Evolutionary conservation across 2,888 invertebrate genomes (phyloP).

Genomic region (Drosophila aldrichi): DNA sequence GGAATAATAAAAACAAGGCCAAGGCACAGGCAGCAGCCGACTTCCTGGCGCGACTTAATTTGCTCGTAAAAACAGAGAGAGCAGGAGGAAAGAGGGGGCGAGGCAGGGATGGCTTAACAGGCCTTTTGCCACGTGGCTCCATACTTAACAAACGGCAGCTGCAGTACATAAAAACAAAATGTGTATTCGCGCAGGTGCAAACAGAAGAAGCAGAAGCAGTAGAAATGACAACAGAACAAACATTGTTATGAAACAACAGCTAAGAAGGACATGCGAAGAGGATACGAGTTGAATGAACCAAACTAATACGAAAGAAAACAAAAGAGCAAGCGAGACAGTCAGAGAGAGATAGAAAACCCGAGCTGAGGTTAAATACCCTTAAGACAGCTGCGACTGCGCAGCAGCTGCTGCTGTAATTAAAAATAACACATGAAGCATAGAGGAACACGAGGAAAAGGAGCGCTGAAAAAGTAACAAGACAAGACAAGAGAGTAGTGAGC

Average conservation of each 20-base stretch:
- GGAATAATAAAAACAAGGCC: conserved; percentile 52
- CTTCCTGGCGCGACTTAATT: conserved; percentile 72
- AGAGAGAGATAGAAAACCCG: conserved; percentile 5
- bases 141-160: conserved; percentile 39
- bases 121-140: conserved; percentile 69
- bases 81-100: not conserved
- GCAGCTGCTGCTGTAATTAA: conserved; percentile 75
- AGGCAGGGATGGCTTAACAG: conserved; percentile 20
- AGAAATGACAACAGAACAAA: conserved; percentile 7
- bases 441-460: conserved; percentile 36
- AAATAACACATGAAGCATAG: conserved; percentile 54
- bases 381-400: conserved; percentile 72
- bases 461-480: conserved; percentile 33
- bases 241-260: conserved; percentile 43
- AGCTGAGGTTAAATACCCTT: conserved; percentile 59
- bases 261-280: conserved; percentile 33
- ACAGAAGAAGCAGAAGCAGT: conserved; percentile 13
- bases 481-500: conserved; percentile 2
- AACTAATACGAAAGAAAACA: conserved; percentile 27
- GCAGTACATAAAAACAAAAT: conserved; percentile 42
- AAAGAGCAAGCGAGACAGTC: conserved; percentile 3
- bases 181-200: conserved; percentile 48
- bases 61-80: conserved; percentile 54
- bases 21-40: conserved; percentile 55
- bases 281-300: conserved; percentile 74